phyloP scores from a whole-genome alignment of 2,888 invertebrate species.

The Ectemnius continuus region DNA sequence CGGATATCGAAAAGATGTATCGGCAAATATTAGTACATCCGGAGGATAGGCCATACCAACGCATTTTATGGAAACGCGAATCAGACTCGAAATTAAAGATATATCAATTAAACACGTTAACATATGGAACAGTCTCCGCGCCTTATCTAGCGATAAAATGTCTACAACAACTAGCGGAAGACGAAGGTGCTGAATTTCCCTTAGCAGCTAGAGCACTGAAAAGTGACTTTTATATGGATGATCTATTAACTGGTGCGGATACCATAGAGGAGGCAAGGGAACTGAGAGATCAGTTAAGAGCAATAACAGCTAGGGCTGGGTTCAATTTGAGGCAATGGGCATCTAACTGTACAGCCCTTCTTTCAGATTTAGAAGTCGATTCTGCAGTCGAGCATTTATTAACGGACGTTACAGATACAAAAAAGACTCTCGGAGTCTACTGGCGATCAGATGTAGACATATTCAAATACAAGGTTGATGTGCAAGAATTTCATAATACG shows the following conservation, averaged over 20 bases:
- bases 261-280: constrained; percentile 5
- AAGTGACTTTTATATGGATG: constrained; percentile 15
- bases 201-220: not conserved
- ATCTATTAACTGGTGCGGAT: constrained; percentile 15
- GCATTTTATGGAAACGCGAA: not conserved
- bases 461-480: no score
- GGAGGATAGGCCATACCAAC: not conserved
- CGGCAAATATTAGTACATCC: constrained; percentile 2
- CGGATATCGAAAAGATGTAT: constrained; percentile 25
- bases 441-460: no score
- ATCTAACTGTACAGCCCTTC: constrained; percentile 7
- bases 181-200: constrained; percentile 5
- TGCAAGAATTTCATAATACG: no score
- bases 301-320: not conserved
- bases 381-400: no score
- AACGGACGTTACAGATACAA: not conserved
- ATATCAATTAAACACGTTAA: constrained; percentile 2
- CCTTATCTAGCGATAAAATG: constrained; percentile 16
- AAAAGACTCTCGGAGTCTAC: no score
- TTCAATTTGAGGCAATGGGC: constrained; percentile 18
- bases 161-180: constrained; percentile 14
- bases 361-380: not conserved
- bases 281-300: constrained; percentile 3
- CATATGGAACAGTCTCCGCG: constrained; percentile 1
- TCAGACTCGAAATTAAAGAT: not conserved